Base-by-base conservation (phyloP, 2,113 vertebrate genomes). In the Rostratula benghalensis region DNA sequence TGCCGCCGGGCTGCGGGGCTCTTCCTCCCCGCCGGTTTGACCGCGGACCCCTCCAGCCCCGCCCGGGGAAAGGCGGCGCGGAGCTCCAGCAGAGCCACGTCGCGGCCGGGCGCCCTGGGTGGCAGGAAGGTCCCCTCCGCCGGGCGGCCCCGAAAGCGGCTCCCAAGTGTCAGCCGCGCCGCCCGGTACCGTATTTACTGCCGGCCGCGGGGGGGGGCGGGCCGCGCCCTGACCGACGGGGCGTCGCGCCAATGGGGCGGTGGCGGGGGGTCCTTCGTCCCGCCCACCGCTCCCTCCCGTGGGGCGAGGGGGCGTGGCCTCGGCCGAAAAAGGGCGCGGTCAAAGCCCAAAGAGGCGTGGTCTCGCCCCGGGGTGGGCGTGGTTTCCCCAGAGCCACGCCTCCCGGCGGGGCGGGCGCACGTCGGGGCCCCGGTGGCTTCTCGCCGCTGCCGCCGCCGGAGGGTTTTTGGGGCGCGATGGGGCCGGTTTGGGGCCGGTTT, bases 361-460 rank as follows among this genome's bases (percentile, higher is more conserved):
- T 1, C 21, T 10, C 1, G 0, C 3, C 0, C 0, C 0, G 1
- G 7, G 43, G 3, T 0, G 0, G 85, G 93, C 59, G 70, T 35
- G 75, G 19, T 28, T 53, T 53, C 27, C 27, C 11, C 5, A 3
- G 3, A 25, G 3, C 16, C 53, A 11, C 77, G 48, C 70, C 77
- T 69, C 56, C 33, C 53, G 74, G 25, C 15, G 39, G 86, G 74
- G 54, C 6, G 35, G 41, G 31, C 57, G 24, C 74, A 54, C 90
- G 87, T 91, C 90, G 90, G 90, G 80, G 90, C 39, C 39, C 30
- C 89, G 46, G 73, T 46, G 78, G 78, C 54, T 83, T 61, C n/a
- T 46, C 53, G 73, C 37, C 61, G 61, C 54, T 24, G 65, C 46
- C 41, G 37, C 31, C 43, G 23, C 5, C 43, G 54, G 19, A 33